Base-by-base conservation (phyloP, 2,888 invertebrate genomes). In the Cerceris rybyensis region DNA sequence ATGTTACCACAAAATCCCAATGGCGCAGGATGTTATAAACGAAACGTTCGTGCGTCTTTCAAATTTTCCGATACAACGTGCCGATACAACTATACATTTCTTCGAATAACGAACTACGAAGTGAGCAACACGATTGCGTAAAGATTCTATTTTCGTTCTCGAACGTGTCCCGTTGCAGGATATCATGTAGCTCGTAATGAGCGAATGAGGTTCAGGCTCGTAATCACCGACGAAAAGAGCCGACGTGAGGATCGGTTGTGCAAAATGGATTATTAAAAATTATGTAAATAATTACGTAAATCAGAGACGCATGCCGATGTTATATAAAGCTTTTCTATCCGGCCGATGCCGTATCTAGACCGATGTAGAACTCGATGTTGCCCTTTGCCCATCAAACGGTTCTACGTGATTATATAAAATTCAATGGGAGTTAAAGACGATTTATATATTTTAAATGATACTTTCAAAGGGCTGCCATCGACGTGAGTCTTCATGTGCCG, bases 261-360 rank as follows among this genome's bases (percentile, higher is more conserved):
- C 54, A 58, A 69, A 52, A 41, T 42, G 71, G 67, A 69, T 81
- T 82, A 82, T 78, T 82, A 83, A 81, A 83, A 84, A 84, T 85
- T 84, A 86, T 84, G 70, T 83, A 87, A 87, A 86, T 79, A 83
- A 84, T 86, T 87, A 83, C 82, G 80, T 83, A 83, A 87, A 86
- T 74, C 54, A 54, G 57, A 63, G 49, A n/a, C 71, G 68, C 74
- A 50, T 64, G 67, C 16, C 55, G 50, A 54, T 14, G 73, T 82
- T 82, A 82, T 75, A 63, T 82, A 81, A 82, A 82, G 67, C 52
- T 49, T n/a, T 50, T 55, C 63, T 41, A 64, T 63, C 42, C 50
- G 69, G 52, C 13, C 54, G 41, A 46, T 58, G 16, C 50, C 60
- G 61, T 52, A 57, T 61, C 39, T 58, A 55, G 57, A 61, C 67